Base-by-base conservation (phyloP, 2,113 vertebrate species). In the Phoenicopterus ruber region DNA sequence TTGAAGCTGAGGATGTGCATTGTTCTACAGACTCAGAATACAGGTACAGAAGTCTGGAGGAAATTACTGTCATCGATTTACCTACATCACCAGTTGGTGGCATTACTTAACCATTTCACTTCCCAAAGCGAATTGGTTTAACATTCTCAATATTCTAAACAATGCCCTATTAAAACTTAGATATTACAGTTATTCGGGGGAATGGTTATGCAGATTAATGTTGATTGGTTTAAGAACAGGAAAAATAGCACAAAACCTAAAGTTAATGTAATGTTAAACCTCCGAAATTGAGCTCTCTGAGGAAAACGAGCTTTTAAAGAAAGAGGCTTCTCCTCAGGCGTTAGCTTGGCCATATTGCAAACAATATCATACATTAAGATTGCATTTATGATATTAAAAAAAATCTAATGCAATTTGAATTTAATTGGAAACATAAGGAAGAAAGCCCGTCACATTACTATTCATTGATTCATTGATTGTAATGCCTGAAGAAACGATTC, bases 361-460 rank as follows among this genome's bases (percentile, higher is more conserved):
- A 86, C 6, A 87, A 44, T 82, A 83, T 80, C 9, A 2, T 55
- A 82, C 72, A 65, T 83, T 92, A 92, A 94, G 65, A 92, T 85
- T 82, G 31, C 31, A 87, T 91, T 96, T 89, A 61, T 83, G 71
- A 82, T 93, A 93, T 57, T 61, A 54, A 91, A 95, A 89, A 90
- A 89, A 70, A 83, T 20, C 22, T 67, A 84, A 78, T 82, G 24
- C 50, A 72, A 92, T 96, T 91, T 94, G 59, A 76, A 85, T 96
- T 93, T 95, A 89, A 93, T 94, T 94, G 86, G 83, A 89, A 95
- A 84, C 52, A 65, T 69, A 87, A 83, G 70, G 81, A 96, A 94
- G 90, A 84, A 94, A 94, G 15, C 34, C 66, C 0, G 0, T 32
- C 5, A 2, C 36, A 62, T 94, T 87, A 87, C 12, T 96, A 78